Percentiles rank a stretch among this genome's conserved stretches.
Conservation (phyloP, 1,140 invertebrate genomes). For the Drosophila orena region DNA sequence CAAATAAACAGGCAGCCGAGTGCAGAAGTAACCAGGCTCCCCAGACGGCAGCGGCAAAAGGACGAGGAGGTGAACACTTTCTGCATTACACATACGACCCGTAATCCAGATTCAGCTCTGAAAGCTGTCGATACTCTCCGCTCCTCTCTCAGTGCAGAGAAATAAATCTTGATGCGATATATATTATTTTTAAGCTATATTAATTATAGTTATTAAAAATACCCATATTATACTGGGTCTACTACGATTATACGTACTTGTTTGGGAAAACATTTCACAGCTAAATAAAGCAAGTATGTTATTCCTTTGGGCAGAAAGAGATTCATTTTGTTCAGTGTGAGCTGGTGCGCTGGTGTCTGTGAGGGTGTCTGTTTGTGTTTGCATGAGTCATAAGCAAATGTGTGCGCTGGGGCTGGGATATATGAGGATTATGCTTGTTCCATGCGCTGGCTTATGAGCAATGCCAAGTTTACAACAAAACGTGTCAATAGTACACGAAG, state of each 20-base stretch:
- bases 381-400: conserved; percentile 72
- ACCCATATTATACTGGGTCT: too few relatives aligned
- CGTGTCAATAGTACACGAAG: conserved; percentile 71
- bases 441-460: conserved; percentile 72
- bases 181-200: neutral
- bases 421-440: conserved; percentile 73
- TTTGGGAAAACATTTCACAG: too few relatives aligned
- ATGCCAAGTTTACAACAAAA: conserved; percentile 75
- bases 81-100: conserved; percentile 68
- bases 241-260: too few relatives aligned
- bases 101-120: conserved; percentile 55
- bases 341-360: conserved; percentile 2
- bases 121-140: conserved; percentile 62
- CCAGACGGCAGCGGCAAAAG: too few relatives aligned
- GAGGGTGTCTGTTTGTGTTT: conserved; percentile 38
- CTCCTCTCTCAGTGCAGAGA: conserved; percentile 16
- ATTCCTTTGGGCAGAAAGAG: too few relatives aligned
- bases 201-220: too few relatives aligned
- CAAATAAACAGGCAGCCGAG: conserved; percentile 68
- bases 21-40: neutral
- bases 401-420: conserved; percentile 66
- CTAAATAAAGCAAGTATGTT: neutral
- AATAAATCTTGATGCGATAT: neutral
- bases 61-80: conserved; percentile 16
- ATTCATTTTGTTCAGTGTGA: neutral